Evolutionary conservation across 1,140 invertebrate species (phyloP).

Genomic region (Melitaea cinxia): DNA sequence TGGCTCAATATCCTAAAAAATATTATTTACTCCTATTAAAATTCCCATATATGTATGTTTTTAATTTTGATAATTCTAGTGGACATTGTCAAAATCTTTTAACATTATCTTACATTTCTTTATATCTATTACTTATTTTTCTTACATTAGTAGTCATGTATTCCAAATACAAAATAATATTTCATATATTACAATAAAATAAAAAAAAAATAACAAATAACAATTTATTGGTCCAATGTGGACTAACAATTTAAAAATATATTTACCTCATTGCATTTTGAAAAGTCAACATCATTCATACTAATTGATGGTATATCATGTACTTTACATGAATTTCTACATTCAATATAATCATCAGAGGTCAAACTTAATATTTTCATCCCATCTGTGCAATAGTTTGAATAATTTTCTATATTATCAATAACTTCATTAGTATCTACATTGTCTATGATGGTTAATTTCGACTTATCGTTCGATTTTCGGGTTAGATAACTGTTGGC

Average conservation of each 20-base stretch:
- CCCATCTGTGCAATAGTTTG: slow-evolving; percentile 39
- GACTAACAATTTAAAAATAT: not conserved
- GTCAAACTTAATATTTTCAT: slow-evolving; percentile 59
- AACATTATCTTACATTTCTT: too few relatives aligned
- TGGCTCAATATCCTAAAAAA: slow-evolving; percentile 63
- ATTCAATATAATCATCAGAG: slow-evolving; percentile 71
- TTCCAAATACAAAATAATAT: too few relatives aligned
- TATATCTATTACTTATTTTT: not conserved
- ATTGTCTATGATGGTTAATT: slow-evolving; percentile 38
- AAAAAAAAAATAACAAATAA: too few relatives aligned
- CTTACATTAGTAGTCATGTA: not conserved
- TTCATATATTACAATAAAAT: too few relatives aligned
- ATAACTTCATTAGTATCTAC: slow-evolving; percentile 31
- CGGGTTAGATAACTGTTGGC: slow-evolving; percentile 33
- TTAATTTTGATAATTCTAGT: too few relatives aligned
- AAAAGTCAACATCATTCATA: slow-evolving; percentile 68
- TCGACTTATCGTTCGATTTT: slow-evolving; percentile 35
- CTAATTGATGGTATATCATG: slow-evolving; percentile 54
- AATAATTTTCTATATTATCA: slow-evolving; percentile 39
- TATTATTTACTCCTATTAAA: not conserved
- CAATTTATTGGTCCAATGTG: too few relatives aligned
- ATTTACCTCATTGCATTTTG: slow-evolving; percentile 65
- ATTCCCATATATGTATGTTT: not conserved
- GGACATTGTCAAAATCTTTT: too few relatives aligned
- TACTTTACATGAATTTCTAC: slow-evolving; percentile 41